Conservation (phyloP, 2,888 invertebrate genomes). For the Polietes domitor region DNA sequence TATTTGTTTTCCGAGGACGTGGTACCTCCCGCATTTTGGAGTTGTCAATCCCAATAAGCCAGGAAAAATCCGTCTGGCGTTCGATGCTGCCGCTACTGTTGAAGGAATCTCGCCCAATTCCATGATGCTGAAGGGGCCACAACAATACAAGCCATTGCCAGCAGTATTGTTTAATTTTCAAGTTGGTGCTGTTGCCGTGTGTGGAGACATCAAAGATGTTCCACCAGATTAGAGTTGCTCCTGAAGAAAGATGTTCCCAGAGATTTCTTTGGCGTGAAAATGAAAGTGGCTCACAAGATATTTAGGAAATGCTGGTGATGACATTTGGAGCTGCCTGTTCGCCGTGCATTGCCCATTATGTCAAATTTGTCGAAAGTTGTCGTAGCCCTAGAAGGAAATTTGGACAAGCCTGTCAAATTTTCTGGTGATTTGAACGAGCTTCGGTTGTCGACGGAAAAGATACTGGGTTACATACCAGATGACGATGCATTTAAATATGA, state of each 20-base stretch:
- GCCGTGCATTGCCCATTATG: too few relatives aligned
- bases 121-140: slow-evolving; percentile 18
- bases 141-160: slow-evolving; percentile 30
- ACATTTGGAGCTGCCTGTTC: too few relatives aligned
- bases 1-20: too few relatives aligned
- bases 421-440: too few relatives aligned
- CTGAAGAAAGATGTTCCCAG: background rate
- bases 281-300: background rate
- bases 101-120: slow-evolving; percentile 54
- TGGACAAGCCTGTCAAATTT: too few relatives aligned
- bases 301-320: background rate
- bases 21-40: background rate
- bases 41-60: background rate
- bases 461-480: background rate
- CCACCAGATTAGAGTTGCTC: background rate
- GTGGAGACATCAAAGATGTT: slow-evolving; percentile 20
- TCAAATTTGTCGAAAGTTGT: too few relatives aligned
- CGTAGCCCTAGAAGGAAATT: too few relatives aligned
- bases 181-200: slow-evolving; percentile 17
- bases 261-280: too few relatives aligned
- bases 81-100: slow-evolving; percentile 56
- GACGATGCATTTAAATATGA: too few relatives aligned
- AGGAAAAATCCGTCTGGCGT: slow-evolving; percentile 46
- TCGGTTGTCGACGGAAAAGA: background rate
- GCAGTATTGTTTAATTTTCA: slow-evolving; percentile 29